A percentile compares a stretch with the other conserved stretches of the same genome.
phyloP scores from a whole-genome alignment of 1,140 invertebrate species.

The Chrysopa pallens region DNA sequence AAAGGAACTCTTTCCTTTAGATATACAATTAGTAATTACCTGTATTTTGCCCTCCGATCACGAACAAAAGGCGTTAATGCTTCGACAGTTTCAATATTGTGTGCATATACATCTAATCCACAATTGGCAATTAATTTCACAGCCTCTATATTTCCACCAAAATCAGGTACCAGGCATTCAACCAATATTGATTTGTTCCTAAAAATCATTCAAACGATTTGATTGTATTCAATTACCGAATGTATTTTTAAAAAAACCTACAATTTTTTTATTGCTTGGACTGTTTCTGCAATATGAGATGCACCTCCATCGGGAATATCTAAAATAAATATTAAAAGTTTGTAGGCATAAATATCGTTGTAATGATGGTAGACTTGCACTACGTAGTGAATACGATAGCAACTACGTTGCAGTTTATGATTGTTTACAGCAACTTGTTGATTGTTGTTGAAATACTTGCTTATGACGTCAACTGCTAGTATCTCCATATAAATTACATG shows the following conservation, averaged over 20 bases:
- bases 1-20: slow-evolving; percentile 1
- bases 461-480: no score
- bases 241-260: slow-evolving; percentile 18
- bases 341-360: no score
- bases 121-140: slow-evolving; percentile 62
- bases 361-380: no score
- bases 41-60: slow-evolving; percentile 67
- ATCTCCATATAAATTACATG: no score
- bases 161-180: slow-evolving; percentile 95
- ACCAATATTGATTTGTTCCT: slow-evolving; percentile 77
- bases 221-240: slow-evolving; percentile 3
- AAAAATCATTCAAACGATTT: slow-evolving; percentile 10
- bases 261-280: slow-evolving; percentile 56
- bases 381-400: no score
- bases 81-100: slow-evolving; percentile 94
- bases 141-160: slow-evolving; percentile 61
- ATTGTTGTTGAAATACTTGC: no score
- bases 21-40: slow-evolving; percentile 20
- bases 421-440: no score
- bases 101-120: slow-evolving; percentile 87
- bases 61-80: slow-evolving; percentile 75
- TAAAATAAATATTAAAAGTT: slow-evolving; percentile 27
- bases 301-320: slow-evolving; percentile 85
- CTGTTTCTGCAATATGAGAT: slow-evolving; percentile 80
- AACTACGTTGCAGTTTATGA: no score